These are phyloP conservation scores for Eupithecia insigniata DNA, from an alignment of 2,888 invertebrate species.

Conservation along the genomic window DNA sequence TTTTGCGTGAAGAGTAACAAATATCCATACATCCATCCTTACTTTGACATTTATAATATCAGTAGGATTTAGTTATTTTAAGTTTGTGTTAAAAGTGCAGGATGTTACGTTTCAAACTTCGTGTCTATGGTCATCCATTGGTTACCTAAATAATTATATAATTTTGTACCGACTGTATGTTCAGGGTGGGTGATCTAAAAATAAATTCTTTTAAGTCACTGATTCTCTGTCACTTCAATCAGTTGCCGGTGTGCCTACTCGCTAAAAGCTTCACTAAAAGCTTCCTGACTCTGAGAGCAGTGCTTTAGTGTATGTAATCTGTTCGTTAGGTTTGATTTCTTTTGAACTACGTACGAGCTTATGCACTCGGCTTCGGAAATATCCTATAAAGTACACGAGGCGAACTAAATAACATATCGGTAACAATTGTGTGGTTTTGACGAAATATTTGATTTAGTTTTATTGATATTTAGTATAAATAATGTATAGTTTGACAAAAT, in stretches of 20 bases:
- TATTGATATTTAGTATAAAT: no score
- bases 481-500: no score
- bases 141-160: no score
- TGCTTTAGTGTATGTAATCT: neutral
- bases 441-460: no score
- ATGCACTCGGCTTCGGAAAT: no score
- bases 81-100: neutral
- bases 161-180: neutral
- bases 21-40: no score
- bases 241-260: neutral
- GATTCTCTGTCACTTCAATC: neutral
- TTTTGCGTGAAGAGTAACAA: no score
- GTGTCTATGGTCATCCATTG: neutral
- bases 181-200: neutral
- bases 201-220: neutral
- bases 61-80: neutral
- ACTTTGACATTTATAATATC: no score
- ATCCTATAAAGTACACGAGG: no score
- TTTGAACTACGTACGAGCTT: neutral
- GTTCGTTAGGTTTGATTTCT: neutral
- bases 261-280: constrained; percentile 1
- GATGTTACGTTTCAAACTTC: neutral
- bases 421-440: no score
- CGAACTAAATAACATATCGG: no score
- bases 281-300: neutral